A percentile compares a stretch with the other conserved stretches of the same genome.
phyloP scores from a whole-genome alignment of 2,797 vertebrate genomes.

The Chiroxiphia lanceolata region DNA sequence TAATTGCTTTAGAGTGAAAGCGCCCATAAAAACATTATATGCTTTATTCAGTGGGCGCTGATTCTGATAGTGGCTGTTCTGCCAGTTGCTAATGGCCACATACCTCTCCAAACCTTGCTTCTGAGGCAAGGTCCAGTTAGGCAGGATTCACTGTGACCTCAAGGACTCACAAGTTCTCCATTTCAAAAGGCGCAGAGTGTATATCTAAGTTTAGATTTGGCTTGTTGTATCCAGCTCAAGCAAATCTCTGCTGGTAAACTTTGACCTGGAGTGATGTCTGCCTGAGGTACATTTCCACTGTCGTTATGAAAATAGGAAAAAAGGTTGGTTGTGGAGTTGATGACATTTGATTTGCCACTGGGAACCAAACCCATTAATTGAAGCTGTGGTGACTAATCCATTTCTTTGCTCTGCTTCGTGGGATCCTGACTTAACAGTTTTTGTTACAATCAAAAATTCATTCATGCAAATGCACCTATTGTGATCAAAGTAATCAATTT shows the following conservation, averaged over 20 bases:
- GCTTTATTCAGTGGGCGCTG: neutral
- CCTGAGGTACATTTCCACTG: neutral
- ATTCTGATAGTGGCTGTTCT: neutral
- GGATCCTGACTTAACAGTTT: constrained; percentile 26
- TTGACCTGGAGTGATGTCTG: neutral
- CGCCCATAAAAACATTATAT: too few relatives aligned
- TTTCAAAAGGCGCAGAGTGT: neutral
- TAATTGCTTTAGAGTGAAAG: neutral
- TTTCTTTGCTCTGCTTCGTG: neutral
- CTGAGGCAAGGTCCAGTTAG: neutral
- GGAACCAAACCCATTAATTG: constrained; percentile 68
- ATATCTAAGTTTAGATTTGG: neutral
- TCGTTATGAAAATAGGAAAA: neutral
- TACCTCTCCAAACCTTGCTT: neutral
- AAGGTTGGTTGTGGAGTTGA: neutral
- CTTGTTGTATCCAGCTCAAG: neutral
- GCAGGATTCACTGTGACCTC: neutral
- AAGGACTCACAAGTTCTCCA: neutral
- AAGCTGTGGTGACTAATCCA: constrained; percentile 53
- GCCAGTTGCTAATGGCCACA: accelerated
- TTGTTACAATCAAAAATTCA: constrained; percentile 11
- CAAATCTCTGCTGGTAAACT: neutral
- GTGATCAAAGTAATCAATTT: constrained; percentile 55
- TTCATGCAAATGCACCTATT: constrained; percentile 55
- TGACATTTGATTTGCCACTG: constrained; percentile 61